A percentile compares a stretch with the other conserved stretches of the same genome.
These are phyloP conservation scores for Brachyistius frenatus DNA, from an alignment of 2,113 vertebrate species.

Conservation along the genomic window DNA sequence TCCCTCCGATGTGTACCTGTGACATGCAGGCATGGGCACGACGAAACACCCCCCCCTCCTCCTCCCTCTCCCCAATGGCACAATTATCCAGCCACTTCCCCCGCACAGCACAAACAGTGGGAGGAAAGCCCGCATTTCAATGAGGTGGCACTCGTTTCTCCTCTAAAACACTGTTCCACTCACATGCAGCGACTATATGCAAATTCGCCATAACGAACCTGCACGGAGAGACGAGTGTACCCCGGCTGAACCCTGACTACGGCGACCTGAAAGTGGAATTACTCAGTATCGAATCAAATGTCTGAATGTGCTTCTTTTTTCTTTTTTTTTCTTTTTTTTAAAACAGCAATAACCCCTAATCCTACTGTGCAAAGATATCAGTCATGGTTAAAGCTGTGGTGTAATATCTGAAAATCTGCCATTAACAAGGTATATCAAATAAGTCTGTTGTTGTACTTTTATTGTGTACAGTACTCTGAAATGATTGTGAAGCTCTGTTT, in stretches of 20 bases:
- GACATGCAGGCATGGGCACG: constrained; percentile 61
- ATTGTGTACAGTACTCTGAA: constrained; percentile 74
- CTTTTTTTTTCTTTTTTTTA: constrained; percentile 4
- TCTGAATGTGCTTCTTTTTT: constrained; percentile 69
- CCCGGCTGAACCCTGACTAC: constrained; percentile 55
- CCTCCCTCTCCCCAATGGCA: constrained; percentile 34
- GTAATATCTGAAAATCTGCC: constrained; percentile 64
- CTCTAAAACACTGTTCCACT: constrained; percentile 48
- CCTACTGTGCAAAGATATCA: constrained; percentile 68
- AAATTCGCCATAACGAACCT: constrained; percentile 67
- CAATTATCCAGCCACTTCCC: constrained; percentile 74
- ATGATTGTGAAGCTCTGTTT: constrained; percentile 80
- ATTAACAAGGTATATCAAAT: constrained; percentile 75
- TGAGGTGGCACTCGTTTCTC: constrained; percentile 42
- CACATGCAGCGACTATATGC: constrained; percentile 75
- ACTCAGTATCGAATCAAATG: constrained; percentile 56
- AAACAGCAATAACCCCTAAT: constrained; percentile 85
- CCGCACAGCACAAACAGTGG: constrained; percentile 71
- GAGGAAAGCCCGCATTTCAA: constrained; percentile 52
- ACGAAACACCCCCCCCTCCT: constrained; percentile 50
- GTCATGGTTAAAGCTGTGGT: constrained; percentile 73
- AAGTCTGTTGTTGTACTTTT: constrained; percentile 74
- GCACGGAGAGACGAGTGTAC: constrained; percentile 57
- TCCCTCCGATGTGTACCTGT: constrained; percentile 56
- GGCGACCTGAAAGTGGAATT: constrained; percentile 50